These are phyloP conservation scores for Sorex maritimensis DNA, from an alignment of 2,797 vertebrate genomes.

Conservation along the genomic window DNA sequence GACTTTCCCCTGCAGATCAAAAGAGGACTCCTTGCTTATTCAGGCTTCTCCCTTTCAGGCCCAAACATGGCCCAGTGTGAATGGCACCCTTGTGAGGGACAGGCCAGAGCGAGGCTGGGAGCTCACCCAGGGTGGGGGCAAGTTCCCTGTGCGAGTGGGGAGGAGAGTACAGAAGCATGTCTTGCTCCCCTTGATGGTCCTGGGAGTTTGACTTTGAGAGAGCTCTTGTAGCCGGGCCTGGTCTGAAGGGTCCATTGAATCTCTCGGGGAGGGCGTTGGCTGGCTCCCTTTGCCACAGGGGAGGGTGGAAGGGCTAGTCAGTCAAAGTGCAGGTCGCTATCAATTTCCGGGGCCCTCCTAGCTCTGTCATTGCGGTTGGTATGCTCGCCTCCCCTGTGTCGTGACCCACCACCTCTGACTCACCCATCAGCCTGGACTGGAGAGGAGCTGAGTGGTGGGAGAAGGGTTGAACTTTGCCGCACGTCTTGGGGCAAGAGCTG, in stretches of 20 bases:
- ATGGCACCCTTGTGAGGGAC: not conserved
- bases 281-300: not conserved
- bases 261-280: not conserved
- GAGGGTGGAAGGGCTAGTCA: not conserved
- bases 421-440: not conserved
- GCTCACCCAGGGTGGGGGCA: not conserved
- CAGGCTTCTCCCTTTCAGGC: constrained; percentile 19
- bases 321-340: not conserved
- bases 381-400: not conserved
- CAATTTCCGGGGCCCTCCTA: not conserved
- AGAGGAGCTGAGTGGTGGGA: constrained; percentile 6
- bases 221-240: too few species aligned
- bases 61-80: not conserved
- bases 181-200: not conserved
- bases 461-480: not conserved
- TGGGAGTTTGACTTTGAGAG: not conserved
- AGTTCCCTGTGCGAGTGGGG: not conserved
- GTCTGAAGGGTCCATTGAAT: not conserved
- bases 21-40: constrained; percentile 16
- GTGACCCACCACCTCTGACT: not conserved
- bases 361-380: not conserved
- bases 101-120: not conserved
- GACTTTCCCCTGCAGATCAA: constrained; percentile 21
- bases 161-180: not conserved
- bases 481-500: not conserved